Evolutionary conservation across 2,888 invertebrate genomes (phyloP).

Genomic region (Taphrorychus bicolor): DNA sequence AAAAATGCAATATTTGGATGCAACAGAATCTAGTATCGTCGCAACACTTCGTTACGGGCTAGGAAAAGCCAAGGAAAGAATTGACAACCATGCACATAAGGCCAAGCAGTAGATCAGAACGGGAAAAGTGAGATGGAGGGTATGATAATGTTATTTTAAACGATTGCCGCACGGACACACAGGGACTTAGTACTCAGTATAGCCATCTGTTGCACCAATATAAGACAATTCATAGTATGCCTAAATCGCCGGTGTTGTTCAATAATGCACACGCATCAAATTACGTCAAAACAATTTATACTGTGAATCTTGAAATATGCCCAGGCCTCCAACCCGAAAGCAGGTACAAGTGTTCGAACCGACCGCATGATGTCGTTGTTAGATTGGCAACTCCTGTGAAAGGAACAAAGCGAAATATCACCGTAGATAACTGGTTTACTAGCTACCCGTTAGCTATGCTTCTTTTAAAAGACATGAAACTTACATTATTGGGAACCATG

Average conservation of each 20-base stretch:
- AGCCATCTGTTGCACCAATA: too few relatives aligned
- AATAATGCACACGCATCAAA: conserved; percentile 40
- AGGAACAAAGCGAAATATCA: conserved; percentile 43
- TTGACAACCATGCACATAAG: background rate
- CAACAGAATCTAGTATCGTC: background rate
- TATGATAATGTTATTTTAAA: too few relatives aligned
- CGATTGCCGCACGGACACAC: too few relatives aligned
- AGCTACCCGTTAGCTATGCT: conserved; percentile 39
- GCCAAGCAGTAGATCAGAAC: too few relatives aligned
- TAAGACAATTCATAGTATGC: too few relatives aligned
- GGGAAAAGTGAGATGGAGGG: too few relatives aligned
- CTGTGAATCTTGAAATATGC: conserved; percentile 44
- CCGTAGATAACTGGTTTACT: conserved; percentile 42
- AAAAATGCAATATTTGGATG: background rate
- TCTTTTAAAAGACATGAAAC: too few relatives aligned
- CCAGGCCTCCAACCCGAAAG: conserved; percentile 43
- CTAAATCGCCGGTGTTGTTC: conserved; percentile 34
- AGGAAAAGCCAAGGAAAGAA: background rate
- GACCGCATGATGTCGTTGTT: conserved; percentile 39
- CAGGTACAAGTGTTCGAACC: conserved; percentile 39
- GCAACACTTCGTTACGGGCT: background rate
- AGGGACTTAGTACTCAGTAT: too few relatives aligned
- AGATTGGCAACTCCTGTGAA: conserved; percentile 37
- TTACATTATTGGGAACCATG: too few relatives aligned
- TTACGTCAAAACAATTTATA: conserved; percentile 40